phyloP scores from a whole-genome alignment of 1,140 invertebrate species.

The Scaptodrosophila lebanonensis region DNA sequence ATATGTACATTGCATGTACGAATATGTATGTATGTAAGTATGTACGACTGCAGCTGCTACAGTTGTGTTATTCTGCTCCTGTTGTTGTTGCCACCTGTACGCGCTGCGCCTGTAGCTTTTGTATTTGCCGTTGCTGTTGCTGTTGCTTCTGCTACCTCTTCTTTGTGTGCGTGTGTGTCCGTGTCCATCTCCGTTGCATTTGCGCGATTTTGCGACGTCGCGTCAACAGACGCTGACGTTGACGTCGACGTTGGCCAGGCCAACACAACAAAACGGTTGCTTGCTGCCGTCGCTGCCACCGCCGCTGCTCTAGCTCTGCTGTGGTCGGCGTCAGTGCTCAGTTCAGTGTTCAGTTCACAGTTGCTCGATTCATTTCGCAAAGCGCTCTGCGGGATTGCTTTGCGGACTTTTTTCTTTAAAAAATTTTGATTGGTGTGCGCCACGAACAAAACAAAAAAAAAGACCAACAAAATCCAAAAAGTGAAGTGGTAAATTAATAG shows the following conservation, averaged over 20 bases:
- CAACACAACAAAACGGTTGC: too few species aligned
- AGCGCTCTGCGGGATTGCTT: constrained; percentile 29
- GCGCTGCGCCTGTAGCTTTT: too few species aligned
- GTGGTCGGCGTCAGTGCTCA: constrained; percentile 19
- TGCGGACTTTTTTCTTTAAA: constrained; percentile 29
- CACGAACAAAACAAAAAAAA: too few species aligned
- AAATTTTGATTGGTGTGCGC: too few species aligned
- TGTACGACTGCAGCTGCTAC: constrained; percentile 3
- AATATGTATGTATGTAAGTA: constrained; percentile 4
- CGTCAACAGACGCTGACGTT: constrained; percentile 12
- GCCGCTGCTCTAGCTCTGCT: constrained; percentile 11
- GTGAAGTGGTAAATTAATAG: constrained; percentile 22
- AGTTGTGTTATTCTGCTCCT: not conserved
- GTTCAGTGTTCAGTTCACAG: too few species aligned
- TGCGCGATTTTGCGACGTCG: constrained; percentile 2
- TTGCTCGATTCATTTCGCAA: constrained; percentile 32
- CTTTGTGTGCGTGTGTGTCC: constrained; percentile 29
- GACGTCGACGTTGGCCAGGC: not conserved
- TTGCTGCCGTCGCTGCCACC: not conserved
- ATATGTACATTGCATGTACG: constrained; percentile 14
- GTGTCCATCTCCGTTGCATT: constrained; percentile 24
- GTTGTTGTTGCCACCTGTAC: constrained; percentile 26
- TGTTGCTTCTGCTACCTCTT: constrained; percentile 22
- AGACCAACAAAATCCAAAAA: too few species aligned
- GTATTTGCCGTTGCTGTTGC: constrained; percentile 17